Conservation (phyloP, 2,888 invertebrate species). For the Drosophila greeni region DNA sequence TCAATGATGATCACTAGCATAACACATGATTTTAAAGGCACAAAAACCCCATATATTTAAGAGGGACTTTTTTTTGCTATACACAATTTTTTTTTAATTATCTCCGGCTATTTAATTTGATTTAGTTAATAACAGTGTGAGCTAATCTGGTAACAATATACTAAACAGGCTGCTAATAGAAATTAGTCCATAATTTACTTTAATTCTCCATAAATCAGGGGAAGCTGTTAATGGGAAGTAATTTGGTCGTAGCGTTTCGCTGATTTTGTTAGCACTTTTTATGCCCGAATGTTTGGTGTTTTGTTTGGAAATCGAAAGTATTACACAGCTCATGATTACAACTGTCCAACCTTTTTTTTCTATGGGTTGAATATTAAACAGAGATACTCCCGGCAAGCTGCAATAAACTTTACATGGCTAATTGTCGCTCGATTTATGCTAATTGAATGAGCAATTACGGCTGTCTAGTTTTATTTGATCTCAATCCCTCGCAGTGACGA, state of each 20-base stretch:
- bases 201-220: slow-evolving; percentile 21
- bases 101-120: slow-evolving; percentile 7
- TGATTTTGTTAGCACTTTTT: slow-evolving; percentile 19
- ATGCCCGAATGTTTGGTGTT: not conserved
- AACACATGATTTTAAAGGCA: slow-evolving; percentile 16
- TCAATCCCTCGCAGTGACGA: slow-evolving; percentile 19
- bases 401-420: slow-evolving; percentile 38
- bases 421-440: slow-evolving; percentile 55
- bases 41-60: not conserved
- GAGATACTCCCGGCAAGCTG: not conserved
- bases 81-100: slow-evolving; percentile 10
- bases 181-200: slow-evolving; percentile 17
- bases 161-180: slow-evolving; percentile 21
- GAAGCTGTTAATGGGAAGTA: slow-evolving; percentile 21
- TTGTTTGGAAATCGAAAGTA: slow-evolving; percentile 8
- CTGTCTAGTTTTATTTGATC: slow-evolving; percentile 11
- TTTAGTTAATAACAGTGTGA: slow-evolving; percentile 16
- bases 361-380: not conserved
- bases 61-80: not conserved
- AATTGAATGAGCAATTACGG: slow-evolving; percentile 48
- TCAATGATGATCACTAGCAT: slow-evolving; percentile 6
- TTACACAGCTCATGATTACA: slow-evolving; percentile 3
- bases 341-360: slow-evolving; percentile 5
- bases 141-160: slow-evolving; percentile 6
- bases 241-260: not conserved